Conservation (phyloP, 2,888 invertebrate species). For the Coenonympha glycerion region DNA sequence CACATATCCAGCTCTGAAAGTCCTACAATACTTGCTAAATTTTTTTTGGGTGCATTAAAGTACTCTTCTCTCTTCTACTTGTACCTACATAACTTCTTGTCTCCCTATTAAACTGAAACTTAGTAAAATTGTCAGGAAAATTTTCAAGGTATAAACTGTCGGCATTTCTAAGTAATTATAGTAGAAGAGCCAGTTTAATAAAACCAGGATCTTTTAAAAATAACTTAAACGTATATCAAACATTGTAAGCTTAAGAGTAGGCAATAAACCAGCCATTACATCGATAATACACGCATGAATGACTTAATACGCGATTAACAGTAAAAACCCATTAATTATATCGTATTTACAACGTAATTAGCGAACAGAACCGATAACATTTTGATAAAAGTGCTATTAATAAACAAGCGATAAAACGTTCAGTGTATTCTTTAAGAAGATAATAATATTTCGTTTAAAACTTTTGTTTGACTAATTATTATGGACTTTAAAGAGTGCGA, state of each 20-base stretch:
- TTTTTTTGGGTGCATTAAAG: too few species aligned
- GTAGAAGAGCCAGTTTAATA: not conserved
- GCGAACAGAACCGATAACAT: not conserved
- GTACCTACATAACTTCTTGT: too few species aligned
- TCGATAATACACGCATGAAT: conserved; percentile 12
- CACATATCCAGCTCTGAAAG: too few species aligned
- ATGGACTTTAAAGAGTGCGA: too few species aligned
- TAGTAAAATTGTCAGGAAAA: too few species aligned
- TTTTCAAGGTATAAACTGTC: too few species aligned
- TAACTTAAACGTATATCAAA: not conserved
- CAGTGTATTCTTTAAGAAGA: not conserved
- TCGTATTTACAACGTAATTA: conserved; percentile 12
- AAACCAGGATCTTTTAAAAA: not conserved
- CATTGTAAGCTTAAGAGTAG: not conserved
- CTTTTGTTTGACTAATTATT: too few species aligned
- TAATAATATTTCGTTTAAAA: too few species aligned
- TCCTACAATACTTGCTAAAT: too few species aligned
- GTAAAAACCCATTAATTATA: conserved; percentile 11
- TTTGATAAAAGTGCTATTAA: conserved; percentile 3
- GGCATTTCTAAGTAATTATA: not conserved
- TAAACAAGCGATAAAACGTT: conserved; percentile 2
- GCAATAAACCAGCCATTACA: not conserved
- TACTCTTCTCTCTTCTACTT: too few species aligned
- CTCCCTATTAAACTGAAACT: too few species aligned
- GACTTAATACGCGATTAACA: conserved; percentile 11